Conservation (phyloP, 1,140 invertebrate genomes). For the Psilanteris sp. region DNA sequence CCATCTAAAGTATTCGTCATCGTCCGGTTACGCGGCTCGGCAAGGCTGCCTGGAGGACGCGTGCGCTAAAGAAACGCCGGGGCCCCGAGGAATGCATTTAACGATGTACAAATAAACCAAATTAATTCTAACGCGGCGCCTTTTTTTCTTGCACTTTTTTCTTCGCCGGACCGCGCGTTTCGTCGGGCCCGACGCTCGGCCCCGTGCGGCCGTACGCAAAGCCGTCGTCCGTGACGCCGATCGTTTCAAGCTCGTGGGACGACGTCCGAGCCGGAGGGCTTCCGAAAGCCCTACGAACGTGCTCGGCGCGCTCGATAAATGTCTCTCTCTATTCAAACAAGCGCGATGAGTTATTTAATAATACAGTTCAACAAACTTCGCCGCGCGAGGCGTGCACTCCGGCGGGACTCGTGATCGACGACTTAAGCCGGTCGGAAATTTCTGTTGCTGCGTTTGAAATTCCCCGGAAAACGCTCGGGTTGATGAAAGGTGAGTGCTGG, state of each 20-base stretch:
- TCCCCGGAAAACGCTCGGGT: too few relatives aligned
- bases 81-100: constrained; percentile 62
- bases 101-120: constrained; percentile 63
- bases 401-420: neutral
- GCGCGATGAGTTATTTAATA: constrained; percentile 61
- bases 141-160: constrained; percentile 32
- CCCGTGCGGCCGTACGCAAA: constrained; percentile 26
- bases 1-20: constrained; percentile 43
- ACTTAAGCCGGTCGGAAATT: too few relatives aligned
- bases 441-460: too few relatives aligned
- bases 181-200: neutral
- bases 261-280: constrained; percentile 39
- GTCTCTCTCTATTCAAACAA: constrained; percentile 58
- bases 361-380: constrained; percentile 51
- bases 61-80: constrained; percentile 39
- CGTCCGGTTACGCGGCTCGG: constrained; percentile 27
- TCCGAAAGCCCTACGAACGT: constrained; percentile 59
- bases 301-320: constrained; percentile 54
- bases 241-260: constrained; percentile 42
- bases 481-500: too few relatives aligned
- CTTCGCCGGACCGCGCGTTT: neutral
- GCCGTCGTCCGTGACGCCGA: constrained; percentile 28
- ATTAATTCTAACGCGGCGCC: constrained; percentile 59
- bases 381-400: constrained; percentile 7
- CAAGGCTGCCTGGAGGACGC: constrained; percentile 66